Evolutionary conservation across 2,113 vertebrate genomes (phyloP).

Genomic region (Campylorhamphus procurvoides): DNA sequence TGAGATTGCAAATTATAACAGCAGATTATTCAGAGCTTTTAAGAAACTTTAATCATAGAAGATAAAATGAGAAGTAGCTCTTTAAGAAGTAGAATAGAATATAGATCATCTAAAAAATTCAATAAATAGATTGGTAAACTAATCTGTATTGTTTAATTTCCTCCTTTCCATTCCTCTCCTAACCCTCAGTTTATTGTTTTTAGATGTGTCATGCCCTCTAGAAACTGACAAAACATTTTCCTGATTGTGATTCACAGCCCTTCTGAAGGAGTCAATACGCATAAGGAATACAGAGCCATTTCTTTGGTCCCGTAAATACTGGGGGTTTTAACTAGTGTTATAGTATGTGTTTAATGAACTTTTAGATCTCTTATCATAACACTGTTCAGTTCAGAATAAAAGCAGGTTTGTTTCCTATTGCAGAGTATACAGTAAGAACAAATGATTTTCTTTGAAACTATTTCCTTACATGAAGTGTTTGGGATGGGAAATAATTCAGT

Average conservation of each 20-base stretch:
- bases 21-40: not conserved
- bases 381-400: not conserved
- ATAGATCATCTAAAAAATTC: not conserved
- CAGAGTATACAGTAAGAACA: not conserved
- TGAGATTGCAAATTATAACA: not conserved
- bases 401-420: not conserved
- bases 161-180: not conserved
- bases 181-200: not conserved
- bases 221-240: not conserved
- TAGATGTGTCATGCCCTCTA: not conserved
- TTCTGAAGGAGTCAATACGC: not conserved
- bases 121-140: not conserved
- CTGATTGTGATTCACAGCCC: not conserved
- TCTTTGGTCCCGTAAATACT: not conserved
- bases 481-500: not conserved
- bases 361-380: not conserved
- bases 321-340: not conserved
- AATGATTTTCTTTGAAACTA: not conserved
- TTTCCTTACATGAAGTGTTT: not conserved
- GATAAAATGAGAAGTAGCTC: not conserved
- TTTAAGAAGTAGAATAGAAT: not conserved
- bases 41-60: not conserved
- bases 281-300: not conserved
- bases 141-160: not conserved
- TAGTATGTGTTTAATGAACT: not conserved